phyloP scores from a whole-genome alignment of 2,113 vertebrate genomes.

The Petrocephalus microphthalmus region DNA sequence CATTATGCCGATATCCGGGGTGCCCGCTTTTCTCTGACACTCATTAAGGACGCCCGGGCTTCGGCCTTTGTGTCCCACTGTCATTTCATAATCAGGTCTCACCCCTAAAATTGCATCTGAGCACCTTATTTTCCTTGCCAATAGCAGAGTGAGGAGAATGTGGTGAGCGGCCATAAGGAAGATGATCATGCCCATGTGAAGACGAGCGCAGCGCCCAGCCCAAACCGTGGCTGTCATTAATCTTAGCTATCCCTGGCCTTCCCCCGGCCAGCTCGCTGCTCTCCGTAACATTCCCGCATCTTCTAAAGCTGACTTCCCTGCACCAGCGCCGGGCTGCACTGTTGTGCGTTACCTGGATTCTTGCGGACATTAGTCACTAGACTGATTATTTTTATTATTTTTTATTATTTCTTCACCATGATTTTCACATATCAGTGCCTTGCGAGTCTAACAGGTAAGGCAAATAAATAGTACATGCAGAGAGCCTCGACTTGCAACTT shows the following conservation, averaged over 20 bases:
- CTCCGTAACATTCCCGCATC: background rate
- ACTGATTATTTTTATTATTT: too few species aligned
- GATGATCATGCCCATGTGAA: background rate
- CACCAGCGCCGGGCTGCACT: background rate
- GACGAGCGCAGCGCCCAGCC: background rate
- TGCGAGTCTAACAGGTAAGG: background rate
- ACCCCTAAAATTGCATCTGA: conserved; percentile 40
- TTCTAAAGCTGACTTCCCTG: background rate
- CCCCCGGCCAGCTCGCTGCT: background rate
- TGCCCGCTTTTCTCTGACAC: conserved; percentile 19
- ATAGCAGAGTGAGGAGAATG: background rate
- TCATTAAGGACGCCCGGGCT: conserved; percentile 46
- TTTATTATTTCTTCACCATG: conserved; percentile 28
- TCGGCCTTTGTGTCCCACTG: conserved; percentile 43
- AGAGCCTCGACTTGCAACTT: background rate
- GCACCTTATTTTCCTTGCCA: conserved; percentile 35
- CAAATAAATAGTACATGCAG: background rate
- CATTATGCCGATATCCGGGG: background rate
- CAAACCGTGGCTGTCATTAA: background rate
- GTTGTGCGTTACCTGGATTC: background rate
- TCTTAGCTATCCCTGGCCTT: background rate
- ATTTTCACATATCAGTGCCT: conserved; percentile 18
- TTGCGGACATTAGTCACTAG: background rate
- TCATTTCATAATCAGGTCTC: conserved; percentile 48
- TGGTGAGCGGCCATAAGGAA: background rate